Percentiles rank a stretch among this genome's conserved stretches.
Conservation (phyloP, 2,797 vertebrate species). For the Chelmon rostratus region DNA sequence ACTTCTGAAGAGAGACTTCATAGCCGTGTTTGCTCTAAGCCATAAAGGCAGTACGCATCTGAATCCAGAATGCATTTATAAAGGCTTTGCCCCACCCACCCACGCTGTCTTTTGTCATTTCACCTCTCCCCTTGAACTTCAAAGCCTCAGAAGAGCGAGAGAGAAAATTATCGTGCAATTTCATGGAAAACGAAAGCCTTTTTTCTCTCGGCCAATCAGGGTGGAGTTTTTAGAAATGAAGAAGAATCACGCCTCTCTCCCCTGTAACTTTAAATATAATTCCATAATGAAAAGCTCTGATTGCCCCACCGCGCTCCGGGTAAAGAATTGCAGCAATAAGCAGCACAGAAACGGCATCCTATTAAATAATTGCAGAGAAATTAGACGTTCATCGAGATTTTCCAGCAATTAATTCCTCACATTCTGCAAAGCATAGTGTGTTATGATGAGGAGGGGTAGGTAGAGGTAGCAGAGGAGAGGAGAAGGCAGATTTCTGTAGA, state of each 20-base stretch:
- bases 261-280: slow-evolving; percentile 75
- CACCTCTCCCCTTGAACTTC: slow-evolving; percentile 79
- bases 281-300: slow-evolving; percentile 79
- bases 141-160: slow-evolving; percentile 67
- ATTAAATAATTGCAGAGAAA: slow-evolving; percentile 81
- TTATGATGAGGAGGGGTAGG: slow-evolving; percentile 23
- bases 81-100: slow-evolving; percentile 39
- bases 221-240: slow-evolving; percentile 59
- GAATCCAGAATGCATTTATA: slow-evolving; percentile 50
- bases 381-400: slow-evolving; percentile 76
- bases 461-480: not conserved
- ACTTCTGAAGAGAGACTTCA: slow-evolving; percentile 63
- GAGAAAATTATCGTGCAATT: slow-evolving; percentile 72
- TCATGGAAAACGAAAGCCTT: slow-evolving; percentile 72
- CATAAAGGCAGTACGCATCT: slow-evolving; percentile 49
- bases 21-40: slow-evolving; percentile 63
- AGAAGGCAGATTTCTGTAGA: not conserved
- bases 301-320: slow-evolving; percentile 61
- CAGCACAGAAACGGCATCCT: slow-evolving; percentile 67
- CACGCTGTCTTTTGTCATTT: slow-evolving; percentile 62
- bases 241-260: slow-evolving; percentile 50
- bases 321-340: slow-evolving; percentile 66
- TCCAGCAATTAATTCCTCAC: slow-evolving; percentile 71
- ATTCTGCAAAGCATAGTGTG: slow-evolving; percentile 52
- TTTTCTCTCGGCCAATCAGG: slow-evolving; percentile 74